phyloP scores from a whole-genome alignment of 2,113 vertebrate species.

The Dasypus novemcinctus region DNA sequence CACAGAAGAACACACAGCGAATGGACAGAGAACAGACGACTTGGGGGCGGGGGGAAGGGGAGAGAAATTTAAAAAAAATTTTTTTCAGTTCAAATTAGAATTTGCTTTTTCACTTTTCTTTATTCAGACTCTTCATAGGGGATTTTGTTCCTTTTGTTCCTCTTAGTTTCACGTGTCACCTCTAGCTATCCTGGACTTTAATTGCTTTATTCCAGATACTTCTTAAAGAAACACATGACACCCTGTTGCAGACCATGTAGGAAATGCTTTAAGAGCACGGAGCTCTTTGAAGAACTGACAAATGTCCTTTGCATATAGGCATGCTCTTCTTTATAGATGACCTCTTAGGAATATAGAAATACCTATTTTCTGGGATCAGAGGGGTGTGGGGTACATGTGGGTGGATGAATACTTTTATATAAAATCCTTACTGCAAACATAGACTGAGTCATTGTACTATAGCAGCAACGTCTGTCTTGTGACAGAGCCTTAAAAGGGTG shows the following conservation, averaged over 20 bases:
- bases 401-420: background rate
- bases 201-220: background rate
- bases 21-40: no score
- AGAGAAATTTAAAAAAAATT: no score
- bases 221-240: background rate
- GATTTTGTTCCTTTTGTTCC: background rate
- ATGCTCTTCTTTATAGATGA: background rate
- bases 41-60: no score
- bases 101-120: conserved; percentile 13
- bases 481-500: background rate
- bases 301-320: background rate
- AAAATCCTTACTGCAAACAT: background rate
- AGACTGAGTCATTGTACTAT: accelerated
- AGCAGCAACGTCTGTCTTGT: background rate
- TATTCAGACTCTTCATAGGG: background rate
- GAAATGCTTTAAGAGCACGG: background rate
- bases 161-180: background rate
- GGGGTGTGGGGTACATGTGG: background rate
- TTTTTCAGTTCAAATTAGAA: background rate
- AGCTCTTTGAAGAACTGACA: background rate
- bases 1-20: no score
- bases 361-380: background rate
- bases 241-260: background rate
- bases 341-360: background rate
- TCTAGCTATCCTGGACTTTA: background rate